Base-by-base conservation (phyloP, 2,888 invertebrate genomes). In the Temnothorax rugatulus region DNA sequence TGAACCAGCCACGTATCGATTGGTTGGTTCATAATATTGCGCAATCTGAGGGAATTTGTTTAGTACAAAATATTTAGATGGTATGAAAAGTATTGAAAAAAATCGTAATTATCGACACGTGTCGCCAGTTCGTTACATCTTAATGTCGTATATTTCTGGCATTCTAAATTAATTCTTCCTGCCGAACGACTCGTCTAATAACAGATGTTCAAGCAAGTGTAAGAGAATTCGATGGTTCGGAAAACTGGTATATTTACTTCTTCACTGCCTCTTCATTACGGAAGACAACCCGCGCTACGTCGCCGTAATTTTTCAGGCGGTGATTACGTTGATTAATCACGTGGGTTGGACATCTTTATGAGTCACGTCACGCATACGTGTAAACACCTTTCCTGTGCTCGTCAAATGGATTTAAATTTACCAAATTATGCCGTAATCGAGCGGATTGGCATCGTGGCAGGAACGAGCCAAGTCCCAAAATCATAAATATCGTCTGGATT, bases 351-450 rank as follows among this genome's bases (percentile, higher is more conserved):
- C n/a, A 13, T 77, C 54, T 54, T 54, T 41, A 41, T 41, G 52
- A 77, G 54, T 66, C n/a, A 66, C 66, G 38, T 76, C 64, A 68
- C 15, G 21, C 59, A 3, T 21, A 38, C 34, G 21, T 38, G 34
- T 63, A 63, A 75, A 63, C 38, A 52, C 0, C 38, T 63, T 76
- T 64, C 21, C 29, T 25, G 13, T 25, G 66, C 41, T 41, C 61
- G 47, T 75, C 61, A 41, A 77, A 66, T 29, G 54, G 21, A 77
- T 54, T 77, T 66, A 54, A 66, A 66, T 77, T 66, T 41, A 77
- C 9, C 41, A 13, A 66, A 77, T 64, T 13, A 9, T 18, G 21
- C 25, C n/a, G 18, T 34, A 61, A 74, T 47, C 61, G 61, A 47
- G 25, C 41, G 52, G 52, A 41, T 66, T 25, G n/a, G 25, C 13